These are phyloP conservation scores for Cristatella mucedo DNA, from an alignment of 2,888 invertebrate species.

Conservation along the genomic window DNA sequence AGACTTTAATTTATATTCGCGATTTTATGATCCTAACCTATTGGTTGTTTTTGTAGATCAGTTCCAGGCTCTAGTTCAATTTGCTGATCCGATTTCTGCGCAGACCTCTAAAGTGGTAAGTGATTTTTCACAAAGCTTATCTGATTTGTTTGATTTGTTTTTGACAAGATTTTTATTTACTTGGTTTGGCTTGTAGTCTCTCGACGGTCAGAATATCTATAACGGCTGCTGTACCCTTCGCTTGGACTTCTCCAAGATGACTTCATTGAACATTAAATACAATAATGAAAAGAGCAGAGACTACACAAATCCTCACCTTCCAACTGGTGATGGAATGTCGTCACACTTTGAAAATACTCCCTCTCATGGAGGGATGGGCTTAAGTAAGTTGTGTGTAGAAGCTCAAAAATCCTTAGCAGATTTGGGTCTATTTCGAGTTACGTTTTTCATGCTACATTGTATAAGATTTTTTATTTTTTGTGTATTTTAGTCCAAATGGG, in stretches of 20 bases:
- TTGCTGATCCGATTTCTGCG: slow-evolving; percentile 87
- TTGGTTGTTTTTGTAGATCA: slow-evolving; percentile 53
- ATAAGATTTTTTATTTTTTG: too few species aligned
- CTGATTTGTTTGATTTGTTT: background rate
- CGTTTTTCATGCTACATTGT: too few species aligned
- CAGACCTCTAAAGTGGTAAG: slow-evolving; percentile 86
- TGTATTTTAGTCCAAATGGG: too few species aligned
- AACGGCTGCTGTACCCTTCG: slow-evolving; percentile 97
- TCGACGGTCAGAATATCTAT: slow-evolving; percentile 98
- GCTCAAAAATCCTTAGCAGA: too few species aligned
- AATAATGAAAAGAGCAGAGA: slow-evolving; percentile 99
- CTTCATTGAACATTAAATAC: slow-evolving; percentile 93
- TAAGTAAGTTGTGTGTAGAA: too few species aligned
- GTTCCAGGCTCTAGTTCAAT: slow-evolving; percentile 97
- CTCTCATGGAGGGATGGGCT: too few species aligned
- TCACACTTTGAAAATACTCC: too few species aligned
- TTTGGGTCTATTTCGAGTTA: too few species aligned
- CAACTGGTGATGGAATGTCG: slow-evolving; percentile 60
- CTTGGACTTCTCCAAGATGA: slow-evolving; percentile 97
- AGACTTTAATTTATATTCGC: too few species aligned
- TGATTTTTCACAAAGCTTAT: slow-evolving; percentile 18
- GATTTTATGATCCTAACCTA: too few species aligned
- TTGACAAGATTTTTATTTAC: slow-evolving; percentile 8
- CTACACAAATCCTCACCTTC: slow-evolving; percentile 94
- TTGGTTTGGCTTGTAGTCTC: slow-evolving; percentile 46